Evolutionary conservation across 2,113 vertebrate genomes (phyloP).

Genomic region (Lanius collurio): DNA sequence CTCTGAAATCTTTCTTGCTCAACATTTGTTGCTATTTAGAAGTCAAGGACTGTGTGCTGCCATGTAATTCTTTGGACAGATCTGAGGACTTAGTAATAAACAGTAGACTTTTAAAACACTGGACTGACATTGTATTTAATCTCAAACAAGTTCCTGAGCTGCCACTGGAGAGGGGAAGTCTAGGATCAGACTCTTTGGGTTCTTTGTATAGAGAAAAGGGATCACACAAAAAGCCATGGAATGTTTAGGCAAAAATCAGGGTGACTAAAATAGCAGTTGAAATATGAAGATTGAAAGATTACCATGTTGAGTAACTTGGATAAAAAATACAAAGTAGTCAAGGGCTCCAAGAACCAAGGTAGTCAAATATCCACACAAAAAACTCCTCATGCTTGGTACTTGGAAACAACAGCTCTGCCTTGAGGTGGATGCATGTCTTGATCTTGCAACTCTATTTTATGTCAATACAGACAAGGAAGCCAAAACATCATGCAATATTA

Average conservation of each 20-base stretch:
- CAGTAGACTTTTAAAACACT: not conserved
- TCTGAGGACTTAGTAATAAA: constrained; percentile 24
- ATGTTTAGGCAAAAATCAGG: not conserved
- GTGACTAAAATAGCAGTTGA: not conserved
- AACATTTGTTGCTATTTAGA: constrained; percentile 60
- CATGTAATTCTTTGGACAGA: constrained; percentile 57
- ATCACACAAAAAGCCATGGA: not conserved
- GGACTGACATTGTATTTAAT: not conserved
- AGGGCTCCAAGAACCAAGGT: not conserved
- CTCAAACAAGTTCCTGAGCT: not conserved
- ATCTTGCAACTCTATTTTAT: not conserved
- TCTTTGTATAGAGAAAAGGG: not conserved
- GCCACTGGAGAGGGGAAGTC: not conserved
- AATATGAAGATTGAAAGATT: not conserved
- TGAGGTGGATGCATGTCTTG: not conserved
- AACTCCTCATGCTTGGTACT: not conserved
- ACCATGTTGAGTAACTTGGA: not conserved
- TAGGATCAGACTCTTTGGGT: not conserved
- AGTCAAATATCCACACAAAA: not conserved
- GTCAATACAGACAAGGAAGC: not conserved
- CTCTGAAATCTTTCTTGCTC: constrained; percentile 58
- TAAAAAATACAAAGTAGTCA: not conserved
- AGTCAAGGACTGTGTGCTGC: constrained; percentile 4
- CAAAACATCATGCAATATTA: not conserved
- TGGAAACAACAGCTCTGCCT: not conserved